Evolutionary conservation across 2,888 invertebrate genomes (phyloP), one percentile per base, ranked within the genome.

Genomic region (Isoperla grammatica): DNA sequence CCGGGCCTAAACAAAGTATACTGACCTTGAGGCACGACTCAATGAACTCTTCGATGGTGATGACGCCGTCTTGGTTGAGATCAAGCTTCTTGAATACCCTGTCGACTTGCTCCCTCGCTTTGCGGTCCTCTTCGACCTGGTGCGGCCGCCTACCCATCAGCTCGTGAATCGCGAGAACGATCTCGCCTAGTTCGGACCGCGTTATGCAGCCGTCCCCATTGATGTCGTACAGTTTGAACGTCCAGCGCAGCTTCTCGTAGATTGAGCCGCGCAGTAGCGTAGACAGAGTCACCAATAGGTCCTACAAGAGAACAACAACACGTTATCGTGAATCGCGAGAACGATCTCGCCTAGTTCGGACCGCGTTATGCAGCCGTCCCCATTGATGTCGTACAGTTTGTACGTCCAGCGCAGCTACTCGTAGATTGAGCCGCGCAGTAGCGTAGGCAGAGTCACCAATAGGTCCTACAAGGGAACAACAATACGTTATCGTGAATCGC

Each of bases 401-500:
- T n/a, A n/a, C n/a, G n/a, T n/a, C n/a, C n/a, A n/a, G n/a, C n/a
- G n/a, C n/a, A n/a, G n/a, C n/a, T n/a, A n/a, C n/a, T n/a, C n/a
- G n/a, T n/a, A n/a, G n/a, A n/a, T n/a, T n/a, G n/a, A n/a, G n/a
- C n/a, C n/a, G n/a, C n/a, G n/a, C n/a, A n/a, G n/a, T n/a, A n/a
- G n/a, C n/a, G n/a, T n/a, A n/a, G n/a, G n/a, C n/a, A n/a, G n/a
- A n/a, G n/a, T n/a, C n/a, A n/a, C n/a, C n/a, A n/a, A n/a, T n/a
- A n/a, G n/a, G n/a, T n/a, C n/a, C n/a, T n/a, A n/a, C n/a, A n/a
- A n/a, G n/a, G n/a, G n/a, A n/a, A n/a, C n/a, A n/a, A n/a, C n/a
- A n/a, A n/a, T n/a, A n/a, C n/a, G n/a, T n/a, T n/a, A n/a, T 96
- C 95, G 74, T 97, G 96, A 12, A 97, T 89, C 3, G 96, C 93